Conservation (phyloP, 2,113 vertebrate species). For the Arizona elegans region DNA sequence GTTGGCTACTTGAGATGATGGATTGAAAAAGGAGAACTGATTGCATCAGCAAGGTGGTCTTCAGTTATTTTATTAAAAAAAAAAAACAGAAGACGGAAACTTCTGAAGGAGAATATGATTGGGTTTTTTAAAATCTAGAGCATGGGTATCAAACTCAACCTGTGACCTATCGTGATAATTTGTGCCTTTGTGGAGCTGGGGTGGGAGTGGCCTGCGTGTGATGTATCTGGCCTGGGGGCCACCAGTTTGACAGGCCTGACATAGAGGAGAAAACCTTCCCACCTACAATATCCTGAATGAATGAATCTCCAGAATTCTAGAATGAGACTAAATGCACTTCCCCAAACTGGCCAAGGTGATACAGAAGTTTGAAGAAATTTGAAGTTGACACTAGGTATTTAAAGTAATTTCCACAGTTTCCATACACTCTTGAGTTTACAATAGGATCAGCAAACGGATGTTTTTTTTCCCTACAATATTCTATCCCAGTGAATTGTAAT, state of each 20-base stretch:
- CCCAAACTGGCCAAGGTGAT: not conserved
- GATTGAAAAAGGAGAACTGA: not conserved
- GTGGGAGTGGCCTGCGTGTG: too few relatives aligned
- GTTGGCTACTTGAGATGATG: not conserved
- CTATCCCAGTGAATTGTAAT: not conserved
- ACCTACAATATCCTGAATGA: not conserved
- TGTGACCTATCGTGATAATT: accelerated
- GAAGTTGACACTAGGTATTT: not conserved
- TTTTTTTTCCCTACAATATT: not conserved
- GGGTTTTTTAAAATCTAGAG: not conserved
- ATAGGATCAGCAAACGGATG: not conserved
- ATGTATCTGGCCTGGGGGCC: accelerated
- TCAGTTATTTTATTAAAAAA: not conserved
- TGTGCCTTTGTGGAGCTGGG: too few relatives aligned
- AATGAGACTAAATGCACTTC: not conserved
- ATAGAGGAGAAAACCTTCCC: not conserved
- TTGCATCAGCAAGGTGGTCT: not conserved
- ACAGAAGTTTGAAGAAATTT: not conserved
- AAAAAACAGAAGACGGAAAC: not conserved
- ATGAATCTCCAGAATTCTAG: not conserved
- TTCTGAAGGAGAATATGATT: not conserved
- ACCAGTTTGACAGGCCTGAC: not conserved
- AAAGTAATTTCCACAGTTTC: not conserved
- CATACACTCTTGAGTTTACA: not conserved
- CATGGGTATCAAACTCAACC: too few relatives aligned